Percentiles rank a stretch among this genome's conserved stretches.
phyloP scores from a whole-genome alignment of 2,113 vertebrate species.

The Cyanoderma ruficeps region DNA sequence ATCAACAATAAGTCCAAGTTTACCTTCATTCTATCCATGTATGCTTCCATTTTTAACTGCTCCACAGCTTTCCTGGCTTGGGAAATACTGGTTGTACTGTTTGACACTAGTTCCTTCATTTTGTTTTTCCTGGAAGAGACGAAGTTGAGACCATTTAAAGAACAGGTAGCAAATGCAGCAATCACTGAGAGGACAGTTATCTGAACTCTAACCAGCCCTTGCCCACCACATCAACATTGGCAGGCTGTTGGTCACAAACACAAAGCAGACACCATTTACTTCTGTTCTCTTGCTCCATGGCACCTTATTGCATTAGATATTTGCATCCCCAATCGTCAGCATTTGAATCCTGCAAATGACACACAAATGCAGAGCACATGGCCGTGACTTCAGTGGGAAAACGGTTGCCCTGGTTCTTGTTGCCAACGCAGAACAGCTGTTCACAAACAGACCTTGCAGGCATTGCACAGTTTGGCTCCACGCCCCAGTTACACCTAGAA shows the following conservation, averaged over 20 bases:
- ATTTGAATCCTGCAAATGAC: neutral
- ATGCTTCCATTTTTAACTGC: conserved; percentile 98
- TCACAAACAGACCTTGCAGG: neutral
- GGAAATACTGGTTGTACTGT: conserved; percentile 94
- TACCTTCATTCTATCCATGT: conserved; percentile 98
- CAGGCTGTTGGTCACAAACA: neutral
- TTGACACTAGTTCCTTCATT: conserved; percentile 90
- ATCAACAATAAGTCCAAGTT: neutral
- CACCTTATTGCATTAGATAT: neutral
- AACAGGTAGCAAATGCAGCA: neutral
- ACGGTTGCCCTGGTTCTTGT: neutral
- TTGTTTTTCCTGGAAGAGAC: conserved; percentile 71
- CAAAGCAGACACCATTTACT: neutral
- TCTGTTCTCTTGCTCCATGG: neutral
- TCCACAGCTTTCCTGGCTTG: conserved; percentile 96
- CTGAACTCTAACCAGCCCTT: neutral
- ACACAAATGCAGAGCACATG: neutral
- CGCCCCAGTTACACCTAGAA: neutral
- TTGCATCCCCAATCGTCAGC: neutral
- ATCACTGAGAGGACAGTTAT: neutral
- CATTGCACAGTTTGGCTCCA: neutral
- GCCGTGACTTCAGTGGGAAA: neutral
- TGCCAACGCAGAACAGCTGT: neutral
- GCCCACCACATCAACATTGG: neutral
- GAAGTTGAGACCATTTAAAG: neutral